Percentiles rank a stretch among this genome's conserved stretches.
phyloP scores from a whole-genome alignment of 2,888 invertebrate genomes.

The Andrena bicolor region DNA sequence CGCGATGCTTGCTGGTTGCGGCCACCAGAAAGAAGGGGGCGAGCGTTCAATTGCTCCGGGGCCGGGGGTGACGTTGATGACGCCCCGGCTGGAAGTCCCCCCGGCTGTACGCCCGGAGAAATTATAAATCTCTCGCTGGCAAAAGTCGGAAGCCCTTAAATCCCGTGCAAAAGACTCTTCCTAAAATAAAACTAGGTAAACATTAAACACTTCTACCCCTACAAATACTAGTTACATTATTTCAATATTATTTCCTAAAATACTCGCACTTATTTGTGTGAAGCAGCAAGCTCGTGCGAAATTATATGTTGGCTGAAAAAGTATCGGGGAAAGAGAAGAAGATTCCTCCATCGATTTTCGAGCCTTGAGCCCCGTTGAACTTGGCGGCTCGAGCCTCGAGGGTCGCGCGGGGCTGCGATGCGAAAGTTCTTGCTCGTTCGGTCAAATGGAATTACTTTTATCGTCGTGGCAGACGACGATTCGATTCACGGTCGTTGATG shows the following conservation, averaged over 20 bases:
- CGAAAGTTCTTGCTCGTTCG: conserved; percentile 59
- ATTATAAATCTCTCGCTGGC: conserved; percentile 4
- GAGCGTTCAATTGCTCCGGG: conserved; percentile 58
- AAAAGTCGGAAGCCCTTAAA: neutral
- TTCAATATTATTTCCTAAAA: too few relatives aligned
- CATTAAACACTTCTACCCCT: too few relatives aligned
- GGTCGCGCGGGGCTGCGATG: conserved; percentile 39
- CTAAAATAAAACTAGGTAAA: too few relatives aligned
- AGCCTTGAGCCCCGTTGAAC: conserved; percentile 41
- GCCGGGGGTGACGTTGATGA: conserved; percentile 60
- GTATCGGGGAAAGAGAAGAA: neutral
- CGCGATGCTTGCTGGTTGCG: conserved; percentile 45
- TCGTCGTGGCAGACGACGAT: conserved; percentile 73
- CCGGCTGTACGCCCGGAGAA: conserved; percentile 11
- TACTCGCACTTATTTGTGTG: too few relatives aligned
- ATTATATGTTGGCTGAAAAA: neutral
- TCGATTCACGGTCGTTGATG: conserved; percentile 78
- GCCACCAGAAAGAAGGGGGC: conserved; percentile 47
- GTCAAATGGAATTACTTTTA: conserved; percentile 70
- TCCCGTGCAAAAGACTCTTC: too few relatives aligned
- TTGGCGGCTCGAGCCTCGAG: conserved; percentile 37
- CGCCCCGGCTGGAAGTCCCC: conserved; percentile 52
- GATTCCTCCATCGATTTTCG: conserved; percentile 39
- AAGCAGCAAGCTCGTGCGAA: too few relatives aligned
- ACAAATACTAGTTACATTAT: too few relatives aligned